Conservation (phyloP, 64 coral and sea anemone genomes). For the Montipora foliosa region DNA sequence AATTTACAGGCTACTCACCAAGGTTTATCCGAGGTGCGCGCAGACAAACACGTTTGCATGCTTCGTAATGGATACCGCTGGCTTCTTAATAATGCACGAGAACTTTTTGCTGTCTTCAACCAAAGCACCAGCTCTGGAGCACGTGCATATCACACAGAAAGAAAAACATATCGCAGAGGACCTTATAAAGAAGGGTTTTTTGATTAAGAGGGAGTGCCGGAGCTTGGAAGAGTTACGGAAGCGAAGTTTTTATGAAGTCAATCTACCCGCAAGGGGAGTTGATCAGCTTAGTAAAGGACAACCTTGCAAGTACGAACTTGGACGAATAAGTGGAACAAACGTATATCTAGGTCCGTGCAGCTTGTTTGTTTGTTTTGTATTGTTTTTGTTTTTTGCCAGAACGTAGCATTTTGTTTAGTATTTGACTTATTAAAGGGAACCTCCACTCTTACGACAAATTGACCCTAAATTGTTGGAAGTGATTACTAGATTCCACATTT, state of each 20-base stretch:
- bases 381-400: no score
- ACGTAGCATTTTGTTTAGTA: no score
- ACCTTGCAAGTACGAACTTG: conserved; percentile 16
- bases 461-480: no score
- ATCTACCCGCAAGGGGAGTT: background rate
- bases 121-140: background rate
- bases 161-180: conserved; percentile 38
- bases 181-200: conserved; percentile 10
- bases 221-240: background rate
- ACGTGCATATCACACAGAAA: conserved; percentile 52
- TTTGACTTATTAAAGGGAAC: no score
- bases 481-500: no score
- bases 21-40: conserved; percentile 35
- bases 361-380: no score
- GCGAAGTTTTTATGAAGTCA: conserved; percentile 54
- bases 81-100: conserved; percentile 43
- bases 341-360: conserved; percentile 21
- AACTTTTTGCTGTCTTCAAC: conserved; percentile 26
- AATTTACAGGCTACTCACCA: conserved; percentile 19
- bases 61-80: conserved; percentile 46
- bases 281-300: background rate
- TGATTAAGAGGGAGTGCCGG: conserved; percentile 22
- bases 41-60: conserved; percentile 12
- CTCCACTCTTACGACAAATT: no score
- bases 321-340: conserved; percentile 11